These are phyloP conservation scores for Drosophila kanapiae DNA, from an alignment of 1,140 invertebrate genomes.

Conservation along the genomic window DNA sequence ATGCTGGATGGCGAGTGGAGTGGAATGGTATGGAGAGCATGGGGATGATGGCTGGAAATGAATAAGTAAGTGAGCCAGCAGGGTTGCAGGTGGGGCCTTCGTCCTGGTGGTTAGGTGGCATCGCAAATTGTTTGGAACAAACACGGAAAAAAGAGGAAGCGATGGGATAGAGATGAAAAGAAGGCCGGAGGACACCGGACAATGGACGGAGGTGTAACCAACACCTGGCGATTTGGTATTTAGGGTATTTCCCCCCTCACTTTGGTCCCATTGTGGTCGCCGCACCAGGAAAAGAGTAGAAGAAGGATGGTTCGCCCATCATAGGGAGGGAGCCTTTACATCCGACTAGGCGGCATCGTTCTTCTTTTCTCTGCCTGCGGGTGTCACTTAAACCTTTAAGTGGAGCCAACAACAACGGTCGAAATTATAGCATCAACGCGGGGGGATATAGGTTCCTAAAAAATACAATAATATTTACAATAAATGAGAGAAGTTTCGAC, in stretches of 20 bases:
- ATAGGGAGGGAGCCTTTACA: neutral
- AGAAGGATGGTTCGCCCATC: neutral
- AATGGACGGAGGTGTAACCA: slow-evolving; percentile 18
- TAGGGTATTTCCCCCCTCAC: slow-evolving; percentile 19
- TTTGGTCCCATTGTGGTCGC: slow-evolving; percentile 37
- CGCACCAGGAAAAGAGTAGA: neutral
- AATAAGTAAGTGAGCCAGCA: slow-evolving; percentile 46
- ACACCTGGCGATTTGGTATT: slow-evolving; percentile 50
- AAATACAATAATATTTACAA: no score
- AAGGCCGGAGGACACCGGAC: neutral
- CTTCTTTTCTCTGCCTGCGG: slow-evolving; percentile 5
- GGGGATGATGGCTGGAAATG: slow-evolving; percentile 32
- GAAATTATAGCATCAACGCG: neutral
- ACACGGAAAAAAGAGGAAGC: slow-evolving; percentile 21
- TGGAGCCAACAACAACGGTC: slow-evolving; percentile 7
- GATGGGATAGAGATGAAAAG: slow-evolving; percentile 1
- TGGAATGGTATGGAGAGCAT: neutral
- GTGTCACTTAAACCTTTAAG: slow-evolving; percentile 13
- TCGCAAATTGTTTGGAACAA: slow-evolving; percentile 56
- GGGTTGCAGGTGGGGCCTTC: neutral
- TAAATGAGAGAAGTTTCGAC: no score
- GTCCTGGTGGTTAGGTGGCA: slow-evolving; percentile 8
- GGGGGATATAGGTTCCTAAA: no score
- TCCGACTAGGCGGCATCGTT: neutral
- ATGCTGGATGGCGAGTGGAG: neutral